Evolutionary conservation across 1,140 invertebrate species (phyloP), one percentile per base, ranked within the genome.

Genomic region (Calycopis cecrops): DNA sequence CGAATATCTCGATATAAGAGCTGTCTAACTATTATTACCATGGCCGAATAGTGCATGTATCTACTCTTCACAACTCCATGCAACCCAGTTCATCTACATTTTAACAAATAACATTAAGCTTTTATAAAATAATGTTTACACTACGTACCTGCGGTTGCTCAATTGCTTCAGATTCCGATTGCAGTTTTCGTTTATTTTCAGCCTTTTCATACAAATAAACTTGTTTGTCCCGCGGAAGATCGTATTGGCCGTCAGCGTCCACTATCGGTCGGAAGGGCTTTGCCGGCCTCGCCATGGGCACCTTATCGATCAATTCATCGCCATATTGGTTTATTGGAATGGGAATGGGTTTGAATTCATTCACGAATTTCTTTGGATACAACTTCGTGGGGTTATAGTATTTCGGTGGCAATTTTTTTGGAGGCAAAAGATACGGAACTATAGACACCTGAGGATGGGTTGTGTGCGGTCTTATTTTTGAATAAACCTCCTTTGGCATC

Each of bases 361-460:
- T 67, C 21, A 55, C 9, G 60, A 74, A 80, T 61, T 86, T 86
- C 57, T 86, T 86, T 1, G 83, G 83, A 51, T 77, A 86, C 33
- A 82, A 60, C 62, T 71, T 76, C 18, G 78, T 86, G 12, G 79
- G 79, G 16, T 67, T 28, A 28, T 28, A 82, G n/a, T 69, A 67
- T 58, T 66, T 66, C 48, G 49, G 47, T 9, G 6, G 50, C 38
- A 53, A n/a, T 37, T 58, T n/a, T n/a, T n/a, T 60, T 52, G 56
- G 48, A 11, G 57, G 55, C 28, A 34, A 52, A 10, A 55, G 37
- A 52, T 52, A 59, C 12, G 59, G 42, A 1, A 51, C 37, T 37
- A 60, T 62, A 16, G 42, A n/a, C 11, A 35, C 44, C 34, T 54
- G 44, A 4, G 40, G 40, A 16, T 35, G 14, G 16, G 34, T 17